A percentile compares a stretch with the other conserved stretches of the same genome.
phyloP scores from a whole-genome alignment of 1,140 invertebrate species.

The Sitodiplosis mosellana region DNA sequence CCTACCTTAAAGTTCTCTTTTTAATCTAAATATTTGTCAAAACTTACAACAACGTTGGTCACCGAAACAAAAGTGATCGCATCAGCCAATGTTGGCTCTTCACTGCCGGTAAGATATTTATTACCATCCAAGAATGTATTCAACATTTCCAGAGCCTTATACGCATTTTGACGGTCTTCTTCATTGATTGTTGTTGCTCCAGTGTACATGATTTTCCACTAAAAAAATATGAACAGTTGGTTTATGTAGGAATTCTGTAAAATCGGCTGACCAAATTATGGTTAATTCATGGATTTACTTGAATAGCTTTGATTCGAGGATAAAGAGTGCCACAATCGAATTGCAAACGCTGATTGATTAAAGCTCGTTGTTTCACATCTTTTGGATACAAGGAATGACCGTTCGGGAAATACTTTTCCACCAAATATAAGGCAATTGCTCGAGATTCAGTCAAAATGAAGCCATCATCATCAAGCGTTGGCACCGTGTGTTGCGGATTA shows the following conservation, averaged over 20 bases:
- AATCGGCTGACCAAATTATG: neutral
- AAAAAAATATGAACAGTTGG: conserved; percentile 6
- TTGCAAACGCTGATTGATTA: conserved; percentile 39
- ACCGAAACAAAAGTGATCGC: conserved; percentile 32
- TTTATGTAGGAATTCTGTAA: neutral
- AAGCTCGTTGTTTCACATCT: conserved; percentile 32
- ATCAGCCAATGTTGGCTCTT: conserved; percentile 44
- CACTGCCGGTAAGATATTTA: conserved; percentile 38
- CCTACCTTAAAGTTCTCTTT: neutral
- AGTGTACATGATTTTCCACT: conserved; percentile 39
- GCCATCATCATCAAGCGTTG: conserved; percentile 41
- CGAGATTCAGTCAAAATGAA: conserved; percentile 38
- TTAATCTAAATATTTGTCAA: too few relatives aligned
- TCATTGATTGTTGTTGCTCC: conserved; percentile 32
- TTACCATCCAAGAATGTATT: conserved; percentile 32
- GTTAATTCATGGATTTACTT: conserved; percentile 23
- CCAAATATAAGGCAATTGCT: conserved; percentile 40
- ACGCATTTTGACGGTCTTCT: conserved; percentile 33
- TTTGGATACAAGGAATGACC: conserved; percentile 39
- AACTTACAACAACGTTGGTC: conserved; percentile 33
- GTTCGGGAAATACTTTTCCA: conserved; percentile 38
- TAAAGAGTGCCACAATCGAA: conserved; percentile 42
- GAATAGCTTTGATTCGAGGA: conserved; percentile 32
- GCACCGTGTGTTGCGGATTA: conserved; percentile 46
- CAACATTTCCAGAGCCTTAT: conserved; percentile 34